A percentile compares a stretch with the other conserved stretches of the same genome.
Conservation (phyloP, 2,113 vertebrate genomes). For the Zingel zingel region DNA sequence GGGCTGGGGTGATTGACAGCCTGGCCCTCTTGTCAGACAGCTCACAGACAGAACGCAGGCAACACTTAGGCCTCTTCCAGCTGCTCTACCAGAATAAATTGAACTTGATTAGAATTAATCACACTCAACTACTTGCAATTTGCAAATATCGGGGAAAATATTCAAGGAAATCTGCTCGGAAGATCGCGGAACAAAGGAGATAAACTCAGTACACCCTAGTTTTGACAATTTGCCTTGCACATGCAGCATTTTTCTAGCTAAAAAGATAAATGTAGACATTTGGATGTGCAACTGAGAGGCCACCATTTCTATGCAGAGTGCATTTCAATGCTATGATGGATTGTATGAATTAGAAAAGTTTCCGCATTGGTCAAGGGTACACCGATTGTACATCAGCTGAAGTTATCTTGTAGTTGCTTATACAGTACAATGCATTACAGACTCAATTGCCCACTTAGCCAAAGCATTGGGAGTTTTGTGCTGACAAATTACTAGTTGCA, state of each 20-base stretch:
- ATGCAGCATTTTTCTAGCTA: slow-evolving; percentile 18
- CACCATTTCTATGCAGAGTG: slow-evolving; percentile 1
- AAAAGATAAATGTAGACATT: slow-evolving; percentile 42
- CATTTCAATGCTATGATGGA: slow-evolving; percentile 21
- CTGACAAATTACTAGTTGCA: slow-evolving; percentile 34
- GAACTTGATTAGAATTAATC: slow-evolving; percentile 87
- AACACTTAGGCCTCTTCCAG: slow-evolving; percentile 82
- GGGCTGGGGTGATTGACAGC: slow-evolving; percentile 73
- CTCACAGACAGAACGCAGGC: slow-evolving; percentile 69
- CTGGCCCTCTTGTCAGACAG: slow-evolving; percentile 71
- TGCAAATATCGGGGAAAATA: slow-evolving; percentile 80
- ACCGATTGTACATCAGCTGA: slow-evolving; percentile 19
- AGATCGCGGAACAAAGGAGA: slow-evolving; percentile 52
- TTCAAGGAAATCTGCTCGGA: slow-evolving; percentile 60
- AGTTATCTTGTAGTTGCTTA: slow-evolving; percentile 30
- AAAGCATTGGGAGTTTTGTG: slow-evolving; percentile 20
- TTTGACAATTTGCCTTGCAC: slow-evolving; percentile 25
- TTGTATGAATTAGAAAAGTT: slow-evolving; percentile 33
- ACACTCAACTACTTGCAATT: slow-evolving; percentile 77
- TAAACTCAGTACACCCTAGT: slow-evolving; percentile 9
- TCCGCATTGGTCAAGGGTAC: slow-evolving; percentile 9
- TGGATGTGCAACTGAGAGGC: slow-evolving; percentile 28
- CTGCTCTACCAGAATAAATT: slow-evolving; percentile 85
- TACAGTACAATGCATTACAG: slow-evolving; percentile 24
- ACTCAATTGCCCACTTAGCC: slow-evolving; percentile 29